Conservation (phyloP, 2,797 vertebrate species). For the Sternotherus odoratus region DNA sequence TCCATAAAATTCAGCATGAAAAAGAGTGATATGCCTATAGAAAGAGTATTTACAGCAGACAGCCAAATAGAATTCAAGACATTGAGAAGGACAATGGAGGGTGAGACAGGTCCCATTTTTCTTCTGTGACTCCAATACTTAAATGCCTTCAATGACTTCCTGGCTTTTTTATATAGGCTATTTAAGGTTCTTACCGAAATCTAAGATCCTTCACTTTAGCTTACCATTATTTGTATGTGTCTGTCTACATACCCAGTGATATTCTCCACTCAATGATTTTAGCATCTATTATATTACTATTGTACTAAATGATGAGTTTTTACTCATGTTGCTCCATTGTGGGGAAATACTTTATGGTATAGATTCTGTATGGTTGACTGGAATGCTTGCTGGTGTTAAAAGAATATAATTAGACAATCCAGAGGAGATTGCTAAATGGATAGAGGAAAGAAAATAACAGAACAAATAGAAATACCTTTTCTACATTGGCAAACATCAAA, state of each 20-base stretch:
- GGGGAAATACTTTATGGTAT: not conserved
- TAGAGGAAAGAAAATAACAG: not conserved
- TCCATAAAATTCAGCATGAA: not conserved
- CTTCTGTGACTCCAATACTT: not conserved
- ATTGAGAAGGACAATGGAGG: not conserved
- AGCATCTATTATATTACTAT: not conserved
- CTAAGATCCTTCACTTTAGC: not conserved
- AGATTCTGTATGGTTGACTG: not conserved
- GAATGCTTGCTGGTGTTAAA: not conserved
- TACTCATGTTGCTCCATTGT: not conserved
- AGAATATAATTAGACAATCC: not conserved
- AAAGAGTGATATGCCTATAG: not conserved
- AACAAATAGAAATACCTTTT: not conserved
- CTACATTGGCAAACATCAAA: not conserved
- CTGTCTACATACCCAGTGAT: not conserved
- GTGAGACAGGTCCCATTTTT: rapidly evolving
- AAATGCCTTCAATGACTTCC: not conserved
- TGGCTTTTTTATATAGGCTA: not conserved
- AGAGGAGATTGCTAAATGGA: not conserved
- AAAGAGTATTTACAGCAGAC: not conserved
- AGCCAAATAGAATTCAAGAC: not conserved
- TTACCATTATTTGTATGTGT: not conserved
- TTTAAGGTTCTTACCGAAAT: not conserved
- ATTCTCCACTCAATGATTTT: not conserved
- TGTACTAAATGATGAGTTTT: not conserved